Evolutionary conservation across 2,113 vertebrate species (phyloP).

Genomic region (Urocitellus parryii): DNA sequence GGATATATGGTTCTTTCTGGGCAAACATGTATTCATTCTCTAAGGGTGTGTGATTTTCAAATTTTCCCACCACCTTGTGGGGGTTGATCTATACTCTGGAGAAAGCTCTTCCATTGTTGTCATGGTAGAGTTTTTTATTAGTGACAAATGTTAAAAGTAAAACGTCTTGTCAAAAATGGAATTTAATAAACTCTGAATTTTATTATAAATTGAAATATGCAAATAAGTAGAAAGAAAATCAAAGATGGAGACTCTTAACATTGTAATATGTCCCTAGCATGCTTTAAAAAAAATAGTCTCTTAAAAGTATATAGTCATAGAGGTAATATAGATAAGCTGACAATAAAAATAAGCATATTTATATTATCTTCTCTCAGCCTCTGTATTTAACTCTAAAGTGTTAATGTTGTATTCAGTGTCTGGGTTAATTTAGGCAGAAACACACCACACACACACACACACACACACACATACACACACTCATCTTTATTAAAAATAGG

Average conservation of each 20-base stretch:
- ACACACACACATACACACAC: background rate
- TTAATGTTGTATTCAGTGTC: slow-evolving; percentile 58
- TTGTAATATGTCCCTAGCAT: slow-evolving; percentile 44
- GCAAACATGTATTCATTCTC: background rate
- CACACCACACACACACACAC: background rate
- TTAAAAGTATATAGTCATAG: slow-evolving; percentile 57
- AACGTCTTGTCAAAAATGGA: slow-evolving; percentile 67
- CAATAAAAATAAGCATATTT: slow-evolving; percentile 66
- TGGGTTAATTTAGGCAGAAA: slow-evolving; percentile 41
- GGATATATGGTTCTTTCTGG: background rate
- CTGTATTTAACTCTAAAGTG: slow-evolving; percentile 51
- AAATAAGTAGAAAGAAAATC: slow-evolving; percentile 63
- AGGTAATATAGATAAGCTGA: slow-evolving; percentile 58
- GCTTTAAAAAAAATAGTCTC: slow-evolving; percentile 61
- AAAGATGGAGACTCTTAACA: slow-evolving; percentile 54
- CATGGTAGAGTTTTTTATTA: slow-evolving; percentile 29
- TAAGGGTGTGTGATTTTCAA: background rate
- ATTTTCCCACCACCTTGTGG: background rate
- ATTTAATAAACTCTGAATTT: slow-evolving; percentile 64
- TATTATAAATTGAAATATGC: slow-evolving; percentile 69
- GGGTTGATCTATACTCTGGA: background rate
- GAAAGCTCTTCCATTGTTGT: slow-evolving; percentile 31
- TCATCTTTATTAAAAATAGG: slow-evolving; percentile 77
- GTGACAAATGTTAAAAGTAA: slow-evolving; percentile 58
- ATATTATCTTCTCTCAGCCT: slow-evolving; percentile 24